Conservation (phyloP, 2,113 vertebrate species). For the Apodemus sylvaticus region DNA sequence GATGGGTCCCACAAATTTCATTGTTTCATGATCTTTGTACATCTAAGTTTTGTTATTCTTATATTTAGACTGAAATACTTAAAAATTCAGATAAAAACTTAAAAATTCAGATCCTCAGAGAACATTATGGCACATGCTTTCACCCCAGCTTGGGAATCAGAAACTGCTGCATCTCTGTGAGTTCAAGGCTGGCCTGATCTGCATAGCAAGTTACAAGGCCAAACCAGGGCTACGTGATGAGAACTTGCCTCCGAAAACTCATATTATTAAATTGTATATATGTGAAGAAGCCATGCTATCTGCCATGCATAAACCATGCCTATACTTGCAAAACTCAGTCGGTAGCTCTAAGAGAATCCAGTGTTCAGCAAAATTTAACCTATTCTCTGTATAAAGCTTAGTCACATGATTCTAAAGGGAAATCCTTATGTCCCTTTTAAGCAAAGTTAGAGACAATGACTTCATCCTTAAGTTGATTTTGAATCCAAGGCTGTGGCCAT, state of each 20-base stretch:
- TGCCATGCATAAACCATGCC: background rate
- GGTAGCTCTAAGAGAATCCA: background rate
- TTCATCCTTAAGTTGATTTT: background rate
- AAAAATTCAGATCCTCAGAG: background rate
- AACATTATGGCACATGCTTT: background rate
- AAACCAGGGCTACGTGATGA: background rate
- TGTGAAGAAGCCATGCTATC: too few species aligned
- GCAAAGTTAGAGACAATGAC: background rate
- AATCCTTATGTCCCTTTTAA: background rate
- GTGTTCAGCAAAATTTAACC: background rate
- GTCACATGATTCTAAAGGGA: background rate
- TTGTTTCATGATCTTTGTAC: background rate
- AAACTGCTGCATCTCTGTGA: background rate
- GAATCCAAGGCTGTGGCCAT: background rate
- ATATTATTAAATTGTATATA: background rate
- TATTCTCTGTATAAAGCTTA: background rate
- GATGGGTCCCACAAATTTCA: background rate
- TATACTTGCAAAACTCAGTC: background rate
- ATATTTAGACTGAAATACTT: background rate
- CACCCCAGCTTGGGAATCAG: background rate
- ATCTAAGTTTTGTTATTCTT: background rate
- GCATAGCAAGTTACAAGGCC: background rate
- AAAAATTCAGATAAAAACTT: background rate
- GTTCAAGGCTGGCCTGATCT: background rate
- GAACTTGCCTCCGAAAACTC: background rate